A percentile compares a stretch with the other conserved stretches of the same genome.
phyloP scores from a whole-genome alignment of 2,113 vertebrate genomes.

The Connochaetes taurinus region DNA sequence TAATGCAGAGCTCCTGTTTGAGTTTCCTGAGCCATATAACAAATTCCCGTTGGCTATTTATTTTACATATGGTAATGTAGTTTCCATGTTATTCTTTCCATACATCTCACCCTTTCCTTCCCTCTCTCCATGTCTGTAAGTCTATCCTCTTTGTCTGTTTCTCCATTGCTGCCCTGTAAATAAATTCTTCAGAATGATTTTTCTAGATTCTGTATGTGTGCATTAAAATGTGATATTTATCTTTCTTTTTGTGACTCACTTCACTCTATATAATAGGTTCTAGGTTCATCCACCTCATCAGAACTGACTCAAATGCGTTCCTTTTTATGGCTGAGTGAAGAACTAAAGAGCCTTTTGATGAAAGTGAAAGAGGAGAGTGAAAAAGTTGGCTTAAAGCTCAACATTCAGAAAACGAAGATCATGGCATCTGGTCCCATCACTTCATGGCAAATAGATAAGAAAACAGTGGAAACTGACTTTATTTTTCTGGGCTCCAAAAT shows the following conservation, averaged over 20 bases:
- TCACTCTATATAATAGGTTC: background rate
- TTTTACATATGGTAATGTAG: background rate
- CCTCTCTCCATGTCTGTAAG: background rate
- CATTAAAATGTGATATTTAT: background rate
- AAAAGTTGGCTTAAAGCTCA: too few relatives aligned
- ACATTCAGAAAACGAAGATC: too few relatives aligned
- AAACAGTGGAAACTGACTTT: too few relatives aligned
- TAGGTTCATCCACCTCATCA: background rate
- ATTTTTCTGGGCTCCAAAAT: too few relatives aligned
- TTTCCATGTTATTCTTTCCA: background rate
- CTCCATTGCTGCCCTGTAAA: background rate
- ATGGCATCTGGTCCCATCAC: too few relatives aligned
- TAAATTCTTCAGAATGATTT: background rate
- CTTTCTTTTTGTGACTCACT: background rate
- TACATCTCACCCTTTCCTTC: background rate
- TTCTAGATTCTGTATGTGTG: background rate
- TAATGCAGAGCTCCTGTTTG: background rate
- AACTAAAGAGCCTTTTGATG: too few relatives aligned
- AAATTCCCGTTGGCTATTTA: background rate
- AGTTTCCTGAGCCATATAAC: background rate
- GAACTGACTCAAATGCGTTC: rapidly evolving
- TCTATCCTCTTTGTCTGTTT: background rate
- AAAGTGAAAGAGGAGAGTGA: too few relatives aligned
- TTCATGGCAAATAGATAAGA: too few relatives aligned
- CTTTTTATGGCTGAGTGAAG: background rate